Conservation (phyloP, 1,140 invertebrate genomes). For the Ephestia elutella region DNA sequence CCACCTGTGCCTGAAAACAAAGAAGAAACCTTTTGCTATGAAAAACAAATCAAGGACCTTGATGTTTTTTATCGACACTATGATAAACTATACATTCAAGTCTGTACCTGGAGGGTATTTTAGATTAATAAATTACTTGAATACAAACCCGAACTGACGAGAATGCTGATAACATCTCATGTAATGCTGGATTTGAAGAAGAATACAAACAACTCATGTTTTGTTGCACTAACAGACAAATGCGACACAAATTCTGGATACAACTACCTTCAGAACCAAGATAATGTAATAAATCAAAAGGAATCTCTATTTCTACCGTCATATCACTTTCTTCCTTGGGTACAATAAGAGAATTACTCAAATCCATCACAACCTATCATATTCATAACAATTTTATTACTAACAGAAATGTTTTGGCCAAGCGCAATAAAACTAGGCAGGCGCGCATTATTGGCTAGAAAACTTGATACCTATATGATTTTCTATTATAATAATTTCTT, state of each 20-base stretch:
- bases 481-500: no score
- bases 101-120: background rate
- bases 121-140: background rate
- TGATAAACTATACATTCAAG: no score
- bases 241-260: slow-evolving; percentile 37
- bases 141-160: slow-evolving; percentile 36
- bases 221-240: slow-evolving; percentile 33
- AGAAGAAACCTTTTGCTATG: background rate
- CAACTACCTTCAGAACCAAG: slow-evolving; percentile 21
- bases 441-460: no score
- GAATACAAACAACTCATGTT: slow-evolving; percentile 29
- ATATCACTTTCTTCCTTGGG: slow-evolving; percentile 6
- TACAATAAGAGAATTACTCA: background rate
- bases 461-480: no score
- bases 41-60: no score
- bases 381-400: no score
- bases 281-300: slow-evolving; percentile 22
- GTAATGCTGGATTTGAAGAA: slow-evolving; percentile 4
- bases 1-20: background rate
- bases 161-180: slow-evolving; percentile 36
- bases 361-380: no score
- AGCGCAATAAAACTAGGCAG: no score
- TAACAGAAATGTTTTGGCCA: no score
- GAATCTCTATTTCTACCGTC: slow-evolving; percentile 29
- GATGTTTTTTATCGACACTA: no score